Conservation (phyloP, 1,140 invertebrate species). For the Monomorium pharaonis region DNA sequence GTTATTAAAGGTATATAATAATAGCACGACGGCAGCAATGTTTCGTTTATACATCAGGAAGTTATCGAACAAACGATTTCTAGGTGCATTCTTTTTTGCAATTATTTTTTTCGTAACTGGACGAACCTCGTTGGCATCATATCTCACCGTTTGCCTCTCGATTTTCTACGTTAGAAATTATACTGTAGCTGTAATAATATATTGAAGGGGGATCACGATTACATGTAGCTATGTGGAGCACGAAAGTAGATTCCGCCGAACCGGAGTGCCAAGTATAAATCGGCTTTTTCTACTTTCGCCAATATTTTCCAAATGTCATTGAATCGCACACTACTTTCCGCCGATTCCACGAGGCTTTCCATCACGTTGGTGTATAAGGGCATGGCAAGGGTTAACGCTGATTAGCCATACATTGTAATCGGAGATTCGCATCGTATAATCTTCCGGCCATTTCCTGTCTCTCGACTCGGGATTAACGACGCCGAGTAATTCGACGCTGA, state of each 20-base stretch:
- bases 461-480: conserved; percentile 47
- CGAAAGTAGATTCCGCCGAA: conserved; percentile 65
- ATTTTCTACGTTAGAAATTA: conserved; percentile 32
- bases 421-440: conserved; percentile 56
- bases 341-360: conserved; percentile 25
- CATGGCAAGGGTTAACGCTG: conserved; percentile 41
- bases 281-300: conserved; percentile 62
- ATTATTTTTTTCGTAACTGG: neutral
- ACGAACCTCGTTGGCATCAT: neutral
- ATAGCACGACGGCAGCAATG: neutral
- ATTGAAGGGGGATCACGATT: conserved; percentile 24
- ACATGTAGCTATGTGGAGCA: conserved; percentile 64
- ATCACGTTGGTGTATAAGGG: conserved; percentile 22
- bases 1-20: neutral
- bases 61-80: neutral
- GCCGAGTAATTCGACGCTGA: conserved; percentile 47
- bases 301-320: conserved; percentile 24
- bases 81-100: neutral
- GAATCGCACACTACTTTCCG: conserved; percentile 56
- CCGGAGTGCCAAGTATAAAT: conserved; percentile 33
- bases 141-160: neutral
- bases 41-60: conserved; percentile 2
- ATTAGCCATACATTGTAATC: conserved; percentile 59
- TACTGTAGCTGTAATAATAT: conserved; percentile 16
- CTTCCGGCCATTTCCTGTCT: conserved; percentile 50